Conservation (phyloP, 2,888 invertebrate species). For the Argynnis bischoffii region DNA sequence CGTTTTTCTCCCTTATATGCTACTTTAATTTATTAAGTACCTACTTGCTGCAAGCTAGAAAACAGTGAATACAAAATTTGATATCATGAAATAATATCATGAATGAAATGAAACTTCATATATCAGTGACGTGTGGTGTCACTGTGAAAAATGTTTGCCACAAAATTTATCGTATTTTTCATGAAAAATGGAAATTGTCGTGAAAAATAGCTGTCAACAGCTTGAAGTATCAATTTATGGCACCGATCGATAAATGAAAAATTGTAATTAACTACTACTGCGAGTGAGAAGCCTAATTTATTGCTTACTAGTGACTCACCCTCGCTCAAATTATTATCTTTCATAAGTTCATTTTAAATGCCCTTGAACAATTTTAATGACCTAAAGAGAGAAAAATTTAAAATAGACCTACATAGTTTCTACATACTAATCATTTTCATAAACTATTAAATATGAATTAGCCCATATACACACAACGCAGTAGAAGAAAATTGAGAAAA, state of each 20-base stretch:
- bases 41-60: no score
- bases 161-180: conserved; percentile 37
- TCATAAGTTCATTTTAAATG: no score
- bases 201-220: conserved; percentile 34
- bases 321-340: no score
- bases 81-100: conserved; percentile 22
- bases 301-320: no score
- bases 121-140: conserved; percentile 39
- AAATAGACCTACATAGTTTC: not conserved
- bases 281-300: no score
- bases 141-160: conserved; percentile 38
- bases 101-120: conserved; percentile 33
- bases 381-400: no score
- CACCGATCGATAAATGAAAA: conserved; percentile 21
- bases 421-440: not conserved
- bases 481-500: conserved; percentile 20
- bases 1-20: not conserved
- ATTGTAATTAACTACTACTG: not conserved
- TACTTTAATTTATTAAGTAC: not conserved
- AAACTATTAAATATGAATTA: conserved; percentile 16
- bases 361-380: not conserved
- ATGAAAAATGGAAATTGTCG: conserved; percentile 25
- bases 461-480: conserved; percentile 1
- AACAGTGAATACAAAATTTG: not conserved
- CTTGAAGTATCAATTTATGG: conserved; percentile 31